A percentile compares a stretch with the other conserved stretches of the same genome.
Evolutionary conservation across 2,113 vertebrate species (phyloP).

Genomic region (Saimiri boliviensis): DNA sequence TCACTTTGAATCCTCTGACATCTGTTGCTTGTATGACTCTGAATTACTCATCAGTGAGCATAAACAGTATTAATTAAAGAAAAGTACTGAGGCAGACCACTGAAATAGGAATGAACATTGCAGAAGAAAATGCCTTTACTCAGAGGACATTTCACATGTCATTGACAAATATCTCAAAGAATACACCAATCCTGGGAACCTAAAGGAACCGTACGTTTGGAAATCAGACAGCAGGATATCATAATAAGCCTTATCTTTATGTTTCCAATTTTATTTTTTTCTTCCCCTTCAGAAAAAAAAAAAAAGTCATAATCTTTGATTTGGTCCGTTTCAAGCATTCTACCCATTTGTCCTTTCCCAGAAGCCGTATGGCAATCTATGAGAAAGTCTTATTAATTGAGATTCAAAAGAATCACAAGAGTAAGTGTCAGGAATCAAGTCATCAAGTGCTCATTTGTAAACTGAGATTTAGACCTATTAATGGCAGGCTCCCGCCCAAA

Average conservation of each 20-base stretch:
- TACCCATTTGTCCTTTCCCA: neutral
- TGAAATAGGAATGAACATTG: conserved; percentile 63
- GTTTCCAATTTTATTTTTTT: neutral
- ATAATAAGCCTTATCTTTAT: neutral
- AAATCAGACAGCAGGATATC: neutral
- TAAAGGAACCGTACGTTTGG: neutral
- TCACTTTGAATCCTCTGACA: conserved; percentile 73
- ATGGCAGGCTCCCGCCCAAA: neutral
- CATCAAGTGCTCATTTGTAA: neutral
- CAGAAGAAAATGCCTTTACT: conserved; percentile 58
- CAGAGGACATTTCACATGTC: neutral
- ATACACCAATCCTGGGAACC: neutral
- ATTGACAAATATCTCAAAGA: conserved; percentile 37
- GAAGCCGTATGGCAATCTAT: neutral
- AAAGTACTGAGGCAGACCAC: conserved; percentile 67
- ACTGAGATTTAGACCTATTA: neutral
- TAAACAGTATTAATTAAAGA: conserved; percentile 69
- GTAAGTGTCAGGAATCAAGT: neutral
- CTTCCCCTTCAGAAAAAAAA: neutral
- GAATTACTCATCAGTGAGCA: conserved; percentile 76
- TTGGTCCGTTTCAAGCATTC: neutral
- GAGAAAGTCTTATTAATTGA: neutral
- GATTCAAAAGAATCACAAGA: neutral
- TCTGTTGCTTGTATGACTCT: conserved; percentile 68
- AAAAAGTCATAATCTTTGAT: neutral